Conservation (phyloP, 2,888 invertebrate species). For the Drosophila merina region DNA sequence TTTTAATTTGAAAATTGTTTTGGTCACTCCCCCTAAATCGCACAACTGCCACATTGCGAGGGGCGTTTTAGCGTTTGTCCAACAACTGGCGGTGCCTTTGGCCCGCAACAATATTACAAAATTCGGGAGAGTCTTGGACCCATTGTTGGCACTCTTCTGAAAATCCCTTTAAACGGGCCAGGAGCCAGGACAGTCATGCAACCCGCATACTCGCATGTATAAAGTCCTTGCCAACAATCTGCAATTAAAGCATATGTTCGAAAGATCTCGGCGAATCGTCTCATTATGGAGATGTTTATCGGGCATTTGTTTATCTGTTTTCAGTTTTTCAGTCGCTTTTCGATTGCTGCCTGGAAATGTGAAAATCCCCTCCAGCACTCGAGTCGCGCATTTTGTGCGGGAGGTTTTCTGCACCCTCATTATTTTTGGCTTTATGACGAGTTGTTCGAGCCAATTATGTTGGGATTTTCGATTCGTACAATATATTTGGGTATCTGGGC, state of each 20-base stretch:
- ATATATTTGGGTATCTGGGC: constrained; percentile 52
- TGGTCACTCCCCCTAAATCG: constrained; percentile 57
- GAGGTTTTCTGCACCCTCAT: constrained; percentile 64
- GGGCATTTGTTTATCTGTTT: constrained; percentile 56
- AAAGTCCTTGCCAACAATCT: constrained; percentile 65
- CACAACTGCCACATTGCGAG: constrained; percentile 22
- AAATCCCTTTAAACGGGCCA: constrained; percentile 1
- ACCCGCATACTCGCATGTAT: constrained; percentile 56
- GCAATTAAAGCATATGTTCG: constrained; percentile 74
- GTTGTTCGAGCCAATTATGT: constrained; percentile 71
- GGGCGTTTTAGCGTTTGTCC: constrained; percentile 64
- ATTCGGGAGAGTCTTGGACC: constrained; percentile 16
- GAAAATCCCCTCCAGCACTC: constrained; percentile 42
- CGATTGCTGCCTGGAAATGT: constrained; percentile 55
- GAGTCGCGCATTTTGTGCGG: constrained; percentile 39
- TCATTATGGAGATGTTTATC: constrained; percentile 82
- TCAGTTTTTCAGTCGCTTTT: constrained; percentile 37
- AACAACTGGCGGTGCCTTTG: constrained; percentile 58
- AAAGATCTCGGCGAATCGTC: constrained; percentile 59
- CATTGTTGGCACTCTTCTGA: constrained; percentile 59
- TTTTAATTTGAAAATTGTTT: constrained; percentile 77
- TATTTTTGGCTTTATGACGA: constrained; percentile 72
- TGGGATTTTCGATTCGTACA: constrained; percentile 49
- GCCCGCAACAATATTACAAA: constrained; percentile 17
- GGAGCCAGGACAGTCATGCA: neutral